Evolutionary conservation across 2,797 vertebrate species (phyloP), one percentile per base, ranked within the genome.

Genomic region (Takifugu ocellatus): DNA sequence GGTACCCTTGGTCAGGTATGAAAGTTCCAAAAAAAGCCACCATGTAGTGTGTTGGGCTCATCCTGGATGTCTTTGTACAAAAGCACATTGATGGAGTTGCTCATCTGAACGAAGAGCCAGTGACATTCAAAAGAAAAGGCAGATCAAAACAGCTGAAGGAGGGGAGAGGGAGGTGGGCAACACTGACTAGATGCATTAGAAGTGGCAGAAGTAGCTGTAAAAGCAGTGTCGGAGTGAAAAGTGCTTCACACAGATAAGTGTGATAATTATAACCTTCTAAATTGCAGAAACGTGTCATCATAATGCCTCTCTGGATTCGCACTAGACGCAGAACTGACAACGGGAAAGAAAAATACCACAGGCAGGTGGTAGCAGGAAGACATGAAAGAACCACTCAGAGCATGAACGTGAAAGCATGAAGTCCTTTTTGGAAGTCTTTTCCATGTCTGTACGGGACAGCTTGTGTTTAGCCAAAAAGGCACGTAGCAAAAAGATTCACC

Each of bases 1-100:
- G 58, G 57, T 72, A 69, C 66, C 26, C 66, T 71, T 65, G 59
- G 77, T 87, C 83, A 82, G 81, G 73, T 70, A 81, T 66, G 68
- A 67, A 77, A 61, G 45, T 51, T 51, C 44, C 61, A 72, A 66
- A 77, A 68, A 2, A 39, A 39, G 36, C 1, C 3, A 2, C 11
- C 36, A 39, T 39, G 12, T 39, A 39, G 3, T 39, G 71, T 61
- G 36, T 3, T 47, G 29, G 2, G 14, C 42, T 52, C 51, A 51
- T 45, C 36, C 43, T 52, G 43, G 49, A 58, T 24, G 10, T 66
- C 51, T 61, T 49, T 29, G 25, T 3, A 1, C 53, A 5, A 1
- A 11, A 51, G 25, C 42, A 16, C 49, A 33, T 24, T 54, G 51
- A 67, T 42, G 54, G 51, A 62, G 42, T 59, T 49, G 49, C 56